Conservation (phyloP, 2,797 vertebrate genomes). For the Ciconia nigra region DNA sequence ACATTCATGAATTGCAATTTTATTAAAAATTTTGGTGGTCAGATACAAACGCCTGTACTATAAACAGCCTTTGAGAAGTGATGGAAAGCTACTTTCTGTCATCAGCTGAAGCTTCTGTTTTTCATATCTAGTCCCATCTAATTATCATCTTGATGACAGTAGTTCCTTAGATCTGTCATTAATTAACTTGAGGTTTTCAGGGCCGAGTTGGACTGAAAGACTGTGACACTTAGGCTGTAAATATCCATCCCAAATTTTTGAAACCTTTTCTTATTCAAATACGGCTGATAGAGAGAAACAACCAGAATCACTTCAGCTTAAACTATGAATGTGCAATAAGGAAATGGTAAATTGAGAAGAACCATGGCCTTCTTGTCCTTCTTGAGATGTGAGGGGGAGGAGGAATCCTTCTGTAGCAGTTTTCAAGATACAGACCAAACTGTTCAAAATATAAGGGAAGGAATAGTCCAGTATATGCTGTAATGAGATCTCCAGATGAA, state of each 20-base stretch:
- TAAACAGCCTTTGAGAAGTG: not conserved
- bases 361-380: not conserved
- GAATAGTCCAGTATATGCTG: not conserved
- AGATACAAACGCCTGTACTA: not conserved
- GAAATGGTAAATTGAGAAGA: not conserved
- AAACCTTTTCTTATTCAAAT: not conserved
- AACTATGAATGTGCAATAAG: not conserved
- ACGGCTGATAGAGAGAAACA: not conserved
- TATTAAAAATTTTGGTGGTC: not conserved
- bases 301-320: not conserved
- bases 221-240: not conserved
- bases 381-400: not conserved
- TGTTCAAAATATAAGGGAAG: not conserved
- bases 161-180: not conserved
- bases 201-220: not conserved
- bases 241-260: not conserved
- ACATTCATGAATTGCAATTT: not conserved
- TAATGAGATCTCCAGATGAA: not conserved
- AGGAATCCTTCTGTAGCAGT: not conserved
- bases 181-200: constrained; percentile 22
- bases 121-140: not conserved
- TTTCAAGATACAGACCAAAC: not conserved
- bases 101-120: not conserved
- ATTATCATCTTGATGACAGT: not conserved
- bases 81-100: not conserved